These are phyloP conservation scores for Anhinga anhinga DNA, from an alignment of 2,113 vertebrate species.

Conservation along the genomic window DNA sequence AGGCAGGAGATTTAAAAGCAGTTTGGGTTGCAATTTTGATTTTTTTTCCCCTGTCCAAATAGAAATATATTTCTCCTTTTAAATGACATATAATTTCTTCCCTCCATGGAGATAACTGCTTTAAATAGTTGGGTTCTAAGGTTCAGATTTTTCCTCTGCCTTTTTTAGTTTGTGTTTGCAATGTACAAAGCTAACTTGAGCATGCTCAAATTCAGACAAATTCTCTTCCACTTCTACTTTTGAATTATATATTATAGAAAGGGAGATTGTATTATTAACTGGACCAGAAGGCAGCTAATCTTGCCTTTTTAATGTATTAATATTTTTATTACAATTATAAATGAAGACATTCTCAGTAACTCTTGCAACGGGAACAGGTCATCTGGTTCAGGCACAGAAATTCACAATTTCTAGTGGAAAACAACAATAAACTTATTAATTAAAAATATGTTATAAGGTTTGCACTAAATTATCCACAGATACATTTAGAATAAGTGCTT, in stretches of 20 bases:
- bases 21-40: background rate
- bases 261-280: background rate
- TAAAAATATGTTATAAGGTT: background rate
- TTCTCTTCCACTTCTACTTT: background rate
- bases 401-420: background rate
- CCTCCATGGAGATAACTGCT: background rate
- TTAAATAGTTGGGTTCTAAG: background rate
- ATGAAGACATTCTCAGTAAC: background rate
- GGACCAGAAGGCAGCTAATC: background rate
- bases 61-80: background rate
- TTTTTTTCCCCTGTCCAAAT: fast-evolving
- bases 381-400: background rate
- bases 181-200: background rate
- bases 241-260: background rate
- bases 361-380: background rate
- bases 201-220: background rate
- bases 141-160: background rate
- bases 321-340: background rate
- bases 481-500: background rate
- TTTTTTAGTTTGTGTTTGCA: background rate
- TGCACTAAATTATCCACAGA: background rate
- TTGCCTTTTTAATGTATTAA: background rate
- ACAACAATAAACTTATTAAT: background rate
- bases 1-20: background rate
- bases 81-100: background rate